Conservation (phyloP, 2,888 invertebrate species). For the Geotrupes spiniger region DNA sequence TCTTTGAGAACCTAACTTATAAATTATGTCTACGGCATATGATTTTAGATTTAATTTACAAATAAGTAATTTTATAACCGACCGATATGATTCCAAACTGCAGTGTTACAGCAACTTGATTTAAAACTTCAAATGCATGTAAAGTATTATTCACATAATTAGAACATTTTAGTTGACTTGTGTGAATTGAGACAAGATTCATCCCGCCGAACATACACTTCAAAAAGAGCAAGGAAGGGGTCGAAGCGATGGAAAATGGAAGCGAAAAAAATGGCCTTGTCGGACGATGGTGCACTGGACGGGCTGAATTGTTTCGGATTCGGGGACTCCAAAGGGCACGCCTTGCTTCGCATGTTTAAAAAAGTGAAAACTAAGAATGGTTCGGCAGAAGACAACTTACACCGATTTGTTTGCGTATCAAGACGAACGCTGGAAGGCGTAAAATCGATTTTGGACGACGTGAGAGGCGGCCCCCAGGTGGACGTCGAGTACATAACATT, state of each 20-base stretch:
- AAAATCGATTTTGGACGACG: conserved; percentile 59
- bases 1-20: no score
- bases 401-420: conserved; percentile 68
- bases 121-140: no score
- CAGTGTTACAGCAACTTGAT: no score
- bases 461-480: conserved; percentile 53
- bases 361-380: conserved; percentile 63
- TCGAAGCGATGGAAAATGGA: conserved; percentile 61
- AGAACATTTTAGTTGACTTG: no score
- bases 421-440: conserved; percentile 78
- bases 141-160: no score
- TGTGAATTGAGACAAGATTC: conserved; percentile 74
- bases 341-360: conserved; percentile 59
- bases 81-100: no score
- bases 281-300: conserved; percentile 63
- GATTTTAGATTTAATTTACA: no score
- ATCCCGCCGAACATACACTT: conserved; percentile 88
- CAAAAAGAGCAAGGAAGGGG: conserved; percentile 49
- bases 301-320: conserved; percentile 91
- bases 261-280: conserved; percentile 66
- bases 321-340: conserved; percentile 81
- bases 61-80: no score
- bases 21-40: no score
- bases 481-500: conserved; percentile 37
- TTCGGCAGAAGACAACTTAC: conserved; percentile 62